A percentile compares a stretch with the other conserved stretches of the same genome.
phyloP scores from a whole-genome alignment of 2,888 invertebrate genomes.

The Cephus pygmeus region DNA sequence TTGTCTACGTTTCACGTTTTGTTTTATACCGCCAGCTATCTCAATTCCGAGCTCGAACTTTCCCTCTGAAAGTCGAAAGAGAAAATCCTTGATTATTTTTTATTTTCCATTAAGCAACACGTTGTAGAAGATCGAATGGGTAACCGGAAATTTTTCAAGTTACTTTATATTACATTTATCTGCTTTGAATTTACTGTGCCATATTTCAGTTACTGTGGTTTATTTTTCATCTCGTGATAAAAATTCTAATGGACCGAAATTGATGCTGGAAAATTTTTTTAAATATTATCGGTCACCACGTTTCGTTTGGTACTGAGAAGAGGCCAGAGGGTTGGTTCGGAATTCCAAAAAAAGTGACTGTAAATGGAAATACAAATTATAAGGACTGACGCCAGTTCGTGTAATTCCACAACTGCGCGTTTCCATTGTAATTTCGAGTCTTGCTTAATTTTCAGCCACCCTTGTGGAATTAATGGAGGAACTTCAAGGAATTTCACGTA shows the following conservation, averaged over 20 bases:
- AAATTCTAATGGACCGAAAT: too few relatives aligned
- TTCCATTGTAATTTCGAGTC: neutral
- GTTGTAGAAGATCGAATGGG: neutral
- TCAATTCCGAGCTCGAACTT: neutral
- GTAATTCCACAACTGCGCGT: neutral
- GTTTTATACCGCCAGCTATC: slow-evolving; percentile 19
- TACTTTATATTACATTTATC: too few relatives aligned
- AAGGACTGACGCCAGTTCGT: neutral
- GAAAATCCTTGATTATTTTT: too few relatives aligned
- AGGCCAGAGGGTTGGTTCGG: neutral
- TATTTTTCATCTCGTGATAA: too few relatives aligned
- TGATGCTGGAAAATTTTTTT: neutral
- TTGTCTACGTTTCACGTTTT: slow-evolving; percentile 30
- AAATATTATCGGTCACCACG: neutral
- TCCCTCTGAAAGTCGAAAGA: neutral
- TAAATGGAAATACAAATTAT: neutral
- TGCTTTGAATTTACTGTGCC: too few relatives aligned
- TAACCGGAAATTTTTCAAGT: too few relatives aligned
- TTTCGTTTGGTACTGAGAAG: neutral
- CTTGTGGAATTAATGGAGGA: slow-evolving; percentile 11
- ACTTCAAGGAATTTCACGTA: slow-evolving; percentile 36
- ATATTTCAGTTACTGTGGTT: too few relatives aligned
- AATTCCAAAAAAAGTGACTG: neutral
- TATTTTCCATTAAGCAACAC: neutral
- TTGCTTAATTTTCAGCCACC: neutral